These are phyloP conservation scores for Phrynosoma blainvillii DNA, from an alignment of 2,113 vertebrate genomes.

Conservation along the genomic window DNA sequence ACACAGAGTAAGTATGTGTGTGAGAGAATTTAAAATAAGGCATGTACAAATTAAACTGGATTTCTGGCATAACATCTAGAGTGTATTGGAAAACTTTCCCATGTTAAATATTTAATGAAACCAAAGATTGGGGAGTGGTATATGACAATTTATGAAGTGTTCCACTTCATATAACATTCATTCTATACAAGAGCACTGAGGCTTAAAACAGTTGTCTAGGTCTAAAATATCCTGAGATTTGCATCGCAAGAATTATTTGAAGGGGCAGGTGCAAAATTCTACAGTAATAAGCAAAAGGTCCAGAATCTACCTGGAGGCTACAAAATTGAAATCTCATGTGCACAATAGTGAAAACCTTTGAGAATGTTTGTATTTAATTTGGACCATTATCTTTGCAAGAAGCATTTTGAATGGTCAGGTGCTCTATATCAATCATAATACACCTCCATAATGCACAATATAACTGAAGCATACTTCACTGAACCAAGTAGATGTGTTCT, in stretches of 20 bases:
- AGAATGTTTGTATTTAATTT: background rate
- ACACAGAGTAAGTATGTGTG: background rate
- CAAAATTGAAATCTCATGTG: background rate
- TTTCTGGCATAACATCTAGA: background rate
- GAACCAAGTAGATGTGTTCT: no score
- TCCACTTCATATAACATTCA: background rate
- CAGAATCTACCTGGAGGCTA: background rate
- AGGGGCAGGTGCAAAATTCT: constrained; percentile 25
- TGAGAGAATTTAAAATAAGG: background rate
- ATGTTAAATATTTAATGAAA: background rate
- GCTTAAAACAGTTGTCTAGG: background rate
- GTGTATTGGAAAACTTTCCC: background rate
- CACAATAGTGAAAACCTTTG: background rate
- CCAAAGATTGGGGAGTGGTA: background rate
- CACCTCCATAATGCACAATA: no score
- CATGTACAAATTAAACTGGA: rapidly evolving
- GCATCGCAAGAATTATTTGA: background rate
- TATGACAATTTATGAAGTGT: constrained; percentile 1
- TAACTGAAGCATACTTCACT: no score
- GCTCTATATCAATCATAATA: background rate
- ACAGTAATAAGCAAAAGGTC: background rate
- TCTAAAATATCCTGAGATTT: background rate
- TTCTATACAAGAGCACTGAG: background rate
- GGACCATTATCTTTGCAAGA: background rate
- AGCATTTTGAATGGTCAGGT: background rate